A percentile compares a stretch with the other conserved stretches of the same genome.
phyloP scores from a whole-genome alignment of 2,888 invertebrate species.

The Papilio demoleus region DNA sequence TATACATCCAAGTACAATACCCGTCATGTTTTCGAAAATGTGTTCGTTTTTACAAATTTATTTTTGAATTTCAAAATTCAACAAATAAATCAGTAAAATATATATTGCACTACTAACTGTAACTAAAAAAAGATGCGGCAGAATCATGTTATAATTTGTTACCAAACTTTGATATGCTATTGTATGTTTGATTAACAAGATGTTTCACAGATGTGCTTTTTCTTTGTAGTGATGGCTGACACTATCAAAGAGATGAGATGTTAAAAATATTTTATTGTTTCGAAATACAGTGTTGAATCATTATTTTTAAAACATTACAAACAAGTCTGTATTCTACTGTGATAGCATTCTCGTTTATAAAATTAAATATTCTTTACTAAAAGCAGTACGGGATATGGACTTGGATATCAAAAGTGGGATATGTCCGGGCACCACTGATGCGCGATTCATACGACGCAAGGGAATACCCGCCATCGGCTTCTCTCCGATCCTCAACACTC shows the following conservation, averaged over 20 bases:
- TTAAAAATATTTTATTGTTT: neutral
- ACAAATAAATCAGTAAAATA: too few relatives aligned
- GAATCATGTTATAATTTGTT: neutral
- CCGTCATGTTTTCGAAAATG: too few relatives aligned
- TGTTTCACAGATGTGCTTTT: slow-evolving; percentile 14
- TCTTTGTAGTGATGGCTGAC: slow-evolving; percentile 23
- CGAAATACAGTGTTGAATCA: neutral
- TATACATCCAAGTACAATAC: too few relatives aligned
- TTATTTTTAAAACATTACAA: neutral
- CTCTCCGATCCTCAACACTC: slow-evolving; percentile 91
- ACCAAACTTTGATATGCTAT: slow-evolving; percentile 9
- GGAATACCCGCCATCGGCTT: slow-evolving; percentile 92
- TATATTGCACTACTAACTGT: too few relatives aligned
- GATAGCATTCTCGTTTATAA: too few relatives aligned
- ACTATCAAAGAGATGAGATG: slow-evolving; percentile 3
- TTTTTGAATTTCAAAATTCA: too few relatives aligned
- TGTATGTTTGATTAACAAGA: slow-evolving; percentile 2
- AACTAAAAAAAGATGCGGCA: neutral
- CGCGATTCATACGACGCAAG: slow-evolving; percentile 88
- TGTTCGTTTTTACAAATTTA: too few relatives aligned
- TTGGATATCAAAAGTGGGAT: slow-evolving; percentile 67
- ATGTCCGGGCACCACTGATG: slow-evolving; percentile 95
- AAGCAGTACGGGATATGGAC: too few relatives aligned
- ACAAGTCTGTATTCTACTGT: too few relatives aligned
- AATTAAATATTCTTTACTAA: too few relatives aligned